Base-by-base conservation (phyloP, 2,888 invertebrate genomes). In the Sinohyriopsis cumingii region DNA sequence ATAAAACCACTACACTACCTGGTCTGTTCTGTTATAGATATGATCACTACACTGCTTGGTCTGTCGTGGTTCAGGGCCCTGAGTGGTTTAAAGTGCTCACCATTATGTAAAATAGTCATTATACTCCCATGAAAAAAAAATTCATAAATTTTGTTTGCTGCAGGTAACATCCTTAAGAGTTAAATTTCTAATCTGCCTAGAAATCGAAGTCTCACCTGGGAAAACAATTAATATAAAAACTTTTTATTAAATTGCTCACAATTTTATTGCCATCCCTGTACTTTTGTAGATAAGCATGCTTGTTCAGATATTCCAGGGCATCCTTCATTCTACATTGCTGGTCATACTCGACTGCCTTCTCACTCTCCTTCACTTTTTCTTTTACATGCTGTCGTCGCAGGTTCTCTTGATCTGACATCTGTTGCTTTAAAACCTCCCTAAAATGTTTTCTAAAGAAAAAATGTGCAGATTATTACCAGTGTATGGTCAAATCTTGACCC, bases 201-300 rank as follows among this genome's bases (percentile, higher is more conserved):
- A 45, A 45, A 45, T 45, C 5, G 7, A 7, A 33, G 33, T 33
- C 6, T 33, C 7, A 33, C 7, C 33, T 33, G 33, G 3, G 45
- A 12, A 45, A 12, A 19, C 20, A 67, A 28, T 55, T 55, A 55
- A 24, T 55, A n/a, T n/a, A 20, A 64, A 7, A 9, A 28, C 22
- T 65, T 1, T 7, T 53, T 28, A 6, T 28, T 20, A 63, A 63
- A 63, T 19, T 33, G 76, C 82, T 72, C 75, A 89, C 89, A 75
- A 73, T 73, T 83, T 89, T 89, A 71, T 88, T 88, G 25, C 82
- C 84, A 70, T 88, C 87, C 64, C 87, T 82, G 72, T 82, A 89
- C 54, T 82, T 77, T 76, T 85, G 87, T 56, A 89, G 77, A 69
- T 86, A 87, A n/a, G 68, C 60, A 63, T 80, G 81, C 79, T 86